Conservation (phyloP, 2,113 vertebrate genomes). For the Prietella phreatophila region DNA sequence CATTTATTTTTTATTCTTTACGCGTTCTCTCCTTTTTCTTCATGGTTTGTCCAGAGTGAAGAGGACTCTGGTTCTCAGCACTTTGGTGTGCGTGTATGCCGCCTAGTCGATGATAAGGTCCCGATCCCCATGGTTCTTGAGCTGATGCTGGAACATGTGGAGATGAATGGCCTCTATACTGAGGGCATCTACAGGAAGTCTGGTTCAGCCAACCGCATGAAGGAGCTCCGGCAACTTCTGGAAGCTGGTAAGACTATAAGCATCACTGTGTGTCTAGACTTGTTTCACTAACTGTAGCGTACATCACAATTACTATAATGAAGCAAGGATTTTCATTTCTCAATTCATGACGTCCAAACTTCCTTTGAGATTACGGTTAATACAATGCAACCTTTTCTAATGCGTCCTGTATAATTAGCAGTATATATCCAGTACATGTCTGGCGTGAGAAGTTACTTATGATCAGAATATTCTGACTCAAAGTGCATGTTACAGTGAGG, state of each 20-base stretch:
- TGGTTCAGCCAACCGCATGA: conserved; percentile 90
- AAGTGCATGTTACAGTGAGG: neutral
- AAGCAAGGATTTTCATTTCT: neutral
- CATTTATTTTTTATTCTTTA: neutral
- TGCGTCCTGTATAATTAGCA: neutral
- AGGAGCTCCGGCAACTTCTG: conserved; percentile 86
- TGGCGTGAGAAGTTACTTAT: neutral
- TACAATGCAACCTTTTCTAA: neutral
- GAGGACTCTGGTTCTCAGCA: conserved; percentile 76
- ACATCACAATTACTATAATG: neutral
- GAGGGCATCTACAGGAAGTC: conserved; percentile 98
- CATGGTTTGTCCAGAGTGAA: conserved; percentile 65
- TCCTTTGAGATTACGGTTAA: neutral
- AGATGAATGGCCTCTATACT: conserved; percentile 94
- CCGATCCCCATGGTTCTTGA: conserved; percentile 89
- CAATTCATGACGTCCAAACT: neutral
- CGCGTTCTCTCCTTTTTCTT: neutral
- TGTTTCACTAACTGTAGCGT: neutral
- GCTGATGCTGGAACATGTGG: conserved; percentile 91
- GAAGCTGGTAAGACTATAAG: conserved; percentile 76
- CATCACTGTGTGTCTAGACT: neutral
- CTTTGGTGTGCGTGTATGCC: conserved; percentile 83
- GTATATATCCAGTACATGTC: neutral
- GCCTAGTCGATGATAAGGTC: conserved; percentile 80
- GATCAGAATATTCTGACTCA: no score